A percentile compares a stretch with the other conserved stretches of the same genome.
phyloP scores from a whole-genome alignment of 1,140 invertebrate genomes.

The Drosophila kohkoa region DNA sequence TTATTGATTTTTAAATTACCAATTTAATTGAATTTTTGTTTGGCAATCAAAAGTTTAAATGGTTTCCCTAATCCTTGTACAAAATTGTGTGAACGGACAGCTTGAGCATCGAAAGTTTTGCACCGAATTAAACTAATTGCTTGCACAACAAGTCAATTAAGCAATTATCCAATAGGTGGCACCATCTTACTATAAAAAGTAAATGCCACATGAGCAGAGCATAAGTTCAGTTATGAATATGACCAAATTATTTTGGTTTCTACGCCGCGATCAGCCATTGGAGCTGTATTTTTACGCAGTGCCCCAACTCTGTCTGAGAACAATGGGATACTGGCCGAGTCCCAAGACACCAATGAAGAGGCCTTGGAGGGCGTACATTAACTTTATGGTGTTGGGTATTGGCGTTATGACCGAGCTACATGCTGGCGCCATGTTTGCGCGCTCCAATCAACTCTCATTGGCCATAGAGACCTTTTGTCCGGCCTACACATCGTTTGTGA shows the following conservation, averaged over 20 bases:
- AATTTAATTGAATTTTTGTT: no score
- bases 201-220: neutral
- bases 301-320: constrained; percentile 48
- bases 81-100: constrained; percentile 30
- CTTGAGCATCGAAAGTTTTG: constrained; percentile 21
- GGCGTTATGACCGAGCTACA: constrained; percentile 72
- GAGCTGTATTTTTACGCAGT: constrained; percentile 64
- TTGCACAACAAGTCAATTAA: constrained; percentile 37
- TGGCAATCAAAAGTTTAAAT: neutral
- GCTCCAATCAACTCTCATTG: constrained; percentile 26
- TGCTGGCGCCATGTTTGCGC: constrained; percentile 42
- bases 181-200: constrained; percentile 5
- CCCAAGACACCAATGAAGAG: neutral
- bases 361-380: constrained; percentile 17
- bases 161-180: neutral
- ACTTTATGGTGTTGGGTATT: constrained; percentile 64
- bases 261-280: constrained; percentile 46
- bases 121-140: constrained; percentile 26
- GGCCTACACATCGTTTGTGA: constrained; percentile 71
- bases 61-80: neutral
- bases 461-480: constrained; percentile 77
- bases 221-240: neutral
- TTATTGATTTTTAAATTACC: no score
- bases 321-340: constrained; percentile 72
- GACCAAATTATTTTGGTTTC: constrained; percentile 9